Base-by-base conservation (phyloP, 2,888 invertebrate species). In the Eumacrocentrus americanus region DNA sequence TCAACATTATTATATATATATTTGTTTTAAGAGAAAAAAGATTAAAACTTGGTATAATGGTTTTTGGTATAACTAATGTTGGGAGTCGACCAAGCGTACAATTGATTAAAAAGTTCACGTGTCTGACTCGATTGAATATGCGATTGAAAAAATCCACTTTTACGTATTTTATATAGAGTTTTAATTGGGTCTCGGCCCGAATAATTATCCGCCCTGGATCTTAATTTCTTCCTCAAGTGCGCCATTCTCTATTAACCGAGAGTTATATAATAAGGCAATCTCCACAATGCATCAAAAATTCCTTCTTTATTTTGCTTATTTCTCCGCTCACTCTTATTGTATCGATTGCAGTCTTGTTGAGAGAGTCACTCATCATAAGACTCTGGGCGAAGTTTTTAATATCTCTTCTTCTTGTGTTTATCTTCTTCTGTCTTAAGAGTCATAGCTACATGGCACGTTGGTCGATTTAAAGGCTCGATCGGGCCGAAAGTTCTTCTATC, bases 401-500 rank as follows among this genome's bases (percentile, higher is more conserved):
- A 52, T 35, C 23, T 58, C 40, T 29, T 47, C 14, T 57, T 38
- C 58, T 53, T 55, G 38, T 18, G 42, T 48, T 53, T 62, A 29
- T 57, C 37, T 53, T 29, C 25, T 59, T 42, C 37, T 55, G n/a
- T n/a, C n/a, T 25, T 58, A 61, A 66, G 60, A 58, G 48, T 65
- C 61, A 61, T 66, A 61, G 57, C 63, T 67, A 67, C 64, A 67
- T 69, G 71, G 68, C 70, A 71, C 70, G 66, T 70, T 68, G 72
- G 71, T 74, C 70, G 71, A 74, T 71, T 72, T 70, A 67, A 67
- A 72, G 71, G 71, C 74, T 74, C 70, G 70, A 72, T 71, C 71
- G 68, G 69, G 69, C 68, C 69, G 57, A 68, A 68, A 70, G 61
- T 71, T 63, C 52, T 57, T 68, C 62, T 68, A 70, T 58, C 68